Base-by-base conservation (phyloP, 2,113 vertebrate species). In the Thalassoma bifasciatum region DNA sequence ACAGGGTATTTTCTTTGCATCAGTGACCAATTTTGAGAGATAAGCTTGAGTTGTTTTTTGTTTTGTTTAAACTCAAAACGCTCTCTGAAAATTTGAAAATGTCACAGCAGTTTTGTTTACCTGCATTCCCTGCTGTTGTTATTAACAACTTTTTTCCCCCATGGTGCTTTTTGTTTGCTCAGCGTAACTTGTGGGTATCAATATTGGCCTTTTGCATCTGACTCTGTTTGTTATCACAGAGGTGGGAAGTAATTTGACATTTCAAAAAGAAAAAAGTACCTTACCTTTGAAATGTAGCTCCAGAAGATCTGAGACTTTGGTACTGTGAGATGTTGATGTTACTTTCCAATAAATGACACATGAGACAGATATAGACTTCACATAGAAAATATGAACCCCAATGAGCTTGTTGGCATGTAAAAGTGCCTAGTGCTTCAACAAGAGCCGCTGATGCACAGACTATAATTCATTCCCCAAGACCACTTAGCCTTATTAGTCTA, bases 401-500 rank as follows among this genome's bases (percentile, higher is more conserved):
- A 79, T 65, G 40, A 79, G 72, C 60, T 40, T 9, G 47, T 24
- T 46, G 77, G 75, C 74, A 60, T 74, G 70, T 75, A 71, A 78
- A 72, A 66, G 64, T 54, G 50, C 56, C 56, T 79, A 38, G 47
- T 44, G 53, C 72, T 70, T 75, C 71, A 42, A 69, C 73, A 74
- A 21, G 17, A 40, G 67, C 76, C 56, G 70, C 67, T 62, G 63
- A 72, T 57, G 81, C 77, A 30, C 51, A n/a, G 75, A 66, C 86
- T 75, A 73, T 92, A 82, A 88, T 64, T 92, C 87, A 85, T 64
- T 78, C 75, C 60, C 36, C 63, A 78, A 81, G 87, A 91, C 88
- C 91, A 90, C 91, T 92, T 92, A 90, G 84, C 74, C 80, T 83
- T 90, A 92, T 92, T 92, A 90, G 89, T 86, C 88, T 84, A 74